Percentiles rank a stretch among this genome's conserved stretches.
Evolutionary conservation across 2,888 invertebrate genomes (phyloP).

Genomic region (Ephialtes manifestator): DNA sequence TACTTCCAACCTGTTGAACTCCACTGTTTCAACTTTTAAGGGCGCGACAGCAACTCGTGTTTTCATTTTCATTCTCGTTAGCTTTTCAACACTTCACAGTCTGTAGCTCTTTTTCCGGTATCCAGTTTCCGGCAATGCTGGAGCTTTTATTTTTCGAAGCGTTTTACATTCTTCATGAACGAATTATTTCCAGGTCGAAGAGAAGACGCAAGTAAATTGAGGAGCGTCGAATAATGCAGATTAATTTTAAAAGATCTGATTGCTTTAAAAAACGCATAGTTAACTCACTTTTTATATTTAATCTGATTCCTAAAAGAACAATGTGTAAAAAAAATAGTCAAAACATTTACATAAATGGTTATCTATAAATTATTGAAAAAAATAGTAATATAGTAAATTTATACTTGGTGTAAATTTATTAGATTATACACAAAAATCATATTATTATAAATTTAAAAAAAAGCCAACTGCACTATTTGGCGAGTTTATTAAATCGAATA

Average conservation of each 20-base stretch:
- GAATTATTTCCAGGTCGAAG: slow-evolving; percentile 2
- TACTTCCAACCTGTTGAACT: slow-evolving; percentile 58
- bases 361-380: too few relatives aligned
- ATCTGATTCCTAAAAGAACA: neutral
- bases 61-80: slow-evolving; percentile 24
- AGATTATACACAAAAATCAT: too few relatives aligned
- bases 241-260: too few relatives aligned
- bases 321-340: too few relatives aligned
- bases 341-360: too few relatives aligned
- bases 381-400: too few relatives aligned
- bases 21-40: slow-evolving; percentile 39
- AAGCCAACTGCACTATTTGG: too few relatives aligned
- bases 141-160: neutral
- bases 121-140: too few relatives aligned
- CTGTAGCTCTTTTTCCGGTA: neutral
- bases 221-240: neutral
- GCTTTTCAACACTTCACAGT: neutral
- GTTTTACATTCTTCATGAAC: neutral
- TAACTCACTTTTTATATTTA: neutral
- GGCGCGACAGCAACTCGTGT: slow-evolving; percentile 4
- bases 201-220: neutral
- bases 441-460: too few relatives aligned
- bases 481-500: too few relatives aligned
- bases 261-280: neutral
- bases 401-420: too few relatives aligned